These are phyloP conservation scores for Luidia sarsii DNA, from an alignment of 53 echinoderm and acorn worm genomes.

Conservation along the genomic window DNA sequence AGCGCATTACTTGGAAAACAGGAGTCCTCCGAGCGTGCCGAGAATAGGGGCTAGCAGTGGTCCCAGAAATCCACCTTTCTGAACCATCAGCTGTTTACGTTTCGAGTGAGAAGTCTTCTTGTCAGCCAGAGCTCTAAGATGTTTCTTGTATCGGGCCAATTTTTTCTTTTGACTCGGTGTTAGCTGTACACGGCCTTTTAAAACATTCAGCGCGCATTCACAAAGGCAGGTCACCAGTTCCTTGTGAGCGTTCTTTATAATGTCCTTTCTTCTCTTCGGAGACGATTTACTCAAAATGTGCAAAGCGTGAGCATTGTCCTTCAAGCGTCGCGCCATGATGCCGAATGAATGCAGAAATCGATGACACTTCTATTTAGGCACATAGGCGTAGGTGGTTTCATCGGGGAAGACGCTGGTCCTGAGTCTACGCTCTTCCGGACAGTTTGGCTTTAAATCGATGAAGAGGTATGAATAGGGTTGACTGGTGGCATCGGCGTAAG, in stretches of 20 bases:
- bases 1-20: neutral
- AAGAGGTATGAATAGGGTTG: constrained; percentile 59
- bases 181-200: constrained; percentile 33
- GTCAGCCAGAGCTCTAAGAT: constrained; percentile 9
- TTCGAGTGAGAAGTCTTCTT: constrained; percentile 33
- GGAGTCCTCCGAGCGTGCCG: neutral
- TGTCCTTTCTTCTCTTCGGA: neutral
- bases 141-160: constrained; percentile 27
- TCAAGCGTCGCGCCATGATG: constrained; percentile 6
- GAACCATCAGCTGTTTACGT: neutral
- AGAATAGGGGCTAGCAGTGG: constrained; percentile 10
- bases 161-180: constrained; percentile 39
- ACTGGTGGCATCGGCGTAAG: constrained; percentile 44
- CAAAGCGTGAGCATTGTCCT: constrained; percentile 39
- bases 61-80: neutral
- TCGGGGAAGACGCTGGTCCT: constrained; percentile 37
- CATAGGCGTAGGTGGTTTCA: constrained; percentile 13
- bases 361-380: neutral
- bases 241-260: neutral
- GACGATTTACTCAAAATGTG: neutral
- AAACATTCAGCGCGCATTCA: constrained; percentile 61
- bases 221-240: constrained; percentile 44
- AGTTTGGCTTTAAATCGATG: constrained; percentile 40
- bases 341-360: neutral
- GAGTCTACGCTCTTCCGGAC: constrained; percentile 20